These are phyloP conservation scores for Drosophila varians DNA, from an alignment of 1,140 invertebrate species.

Conservation along the genomic window DNA sequence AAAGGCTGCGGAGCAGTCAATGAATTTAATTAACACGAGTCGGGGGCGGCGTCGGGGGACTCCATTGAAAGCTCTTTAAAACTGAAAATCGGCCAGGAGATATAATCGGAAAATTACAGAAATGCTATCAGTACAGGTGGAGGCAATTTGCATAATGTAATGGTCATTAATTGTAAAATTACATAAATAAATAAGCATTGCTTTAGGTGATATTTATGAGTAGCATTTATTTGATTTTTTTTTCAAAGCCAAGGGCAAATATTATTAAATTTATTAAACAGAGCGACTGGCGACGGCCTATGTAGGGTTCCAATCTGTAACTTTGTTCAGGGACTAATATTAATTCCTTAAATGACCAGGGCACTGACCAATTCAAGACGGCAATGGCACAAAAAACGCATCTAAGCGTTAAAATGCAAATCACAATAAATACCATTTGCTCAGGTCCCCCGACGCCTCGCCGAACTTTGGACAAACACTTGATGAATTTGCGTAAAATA, in stretches of 20 bases:
- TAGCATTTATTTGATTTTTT: neutral
- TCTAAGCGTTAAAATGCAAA: slow-evolving; percentile 80
- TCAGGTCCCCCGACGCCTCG: neutral
- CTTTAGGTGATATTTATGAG: neutral
- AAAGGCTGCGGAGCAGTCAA: slow-evolving; percentile 48
- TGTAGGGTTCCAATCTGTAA: neutral
- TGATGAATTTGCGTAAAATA: slow-evolving; percentile 81
- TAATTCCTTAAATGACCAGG: neutral
- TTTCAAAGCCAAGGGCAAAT: neutral
- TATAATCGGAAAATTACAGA: neutral
- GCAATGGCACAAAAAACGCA: slow-evolving; percentile 64
- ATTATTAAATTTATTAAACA: too few relatives aligned
- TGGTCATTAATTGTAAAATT: neutral
- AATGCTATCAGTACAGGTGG: neutral
- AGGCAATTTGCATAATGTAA: neutral
- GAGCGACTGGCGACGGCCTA: too few relatives aligned
- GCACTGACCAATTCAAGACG: slow-evolving; percentile 58
- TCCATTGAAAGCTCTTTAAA: slow-evolving; percentile 10
- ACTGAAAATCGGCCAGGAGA: neutral
- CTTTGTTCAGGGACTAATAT: neutral
- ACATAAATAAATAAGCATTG: neutral
- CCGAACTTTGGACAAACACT: slow-evolving; percentile 57
- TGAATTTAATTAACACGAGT: slow-evolving; percentile 65
- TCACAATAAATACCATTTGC: slow-evolving; percentile 71
- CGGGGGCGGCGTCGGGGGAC: neutral